These are phyloP conservation scores for Phenganax marumi DNA, from an alignment of 92 coral and sea anemone genomes.

Conservation along the genomic window DNA sequence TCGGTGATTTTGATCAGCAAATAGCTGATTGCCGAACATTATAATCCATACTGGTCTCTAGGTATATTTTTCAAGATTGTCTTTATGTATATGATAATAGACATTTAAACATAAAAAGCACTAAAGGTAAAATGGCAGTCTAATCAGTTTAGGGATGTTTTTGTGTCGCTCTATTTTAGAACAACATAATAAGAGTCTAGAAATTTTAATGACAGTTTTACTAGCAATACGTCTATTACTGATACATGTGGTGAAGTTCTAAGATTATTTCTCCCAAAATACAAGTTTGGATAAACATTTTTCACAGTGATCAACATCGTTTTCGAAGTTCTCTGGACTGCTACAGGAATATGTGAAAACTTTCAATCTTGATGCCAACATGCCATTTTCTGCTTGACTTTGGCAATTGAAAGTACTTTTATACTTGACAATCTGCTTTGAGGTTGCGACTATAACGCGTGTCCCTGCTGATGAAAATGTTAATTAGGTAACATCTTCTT, in stretches of 20 bases:
- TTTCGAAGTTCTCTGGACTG: slow-evolving; percentile 29
- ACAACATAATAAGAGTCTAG: not conserved
- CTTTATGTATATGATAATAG: too few species aligned
- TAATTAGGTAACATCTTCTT: too few species aligned
- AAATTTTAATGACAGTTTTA: not conserved
- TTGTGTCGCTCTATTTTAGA: too few species aligned
- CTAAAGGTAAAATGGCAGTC: too few species aligned
- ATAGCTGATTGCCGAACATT: too few species aligned
- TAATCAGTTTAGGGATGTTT: too few species aligned
- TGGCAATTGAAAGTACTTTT: not conserved
- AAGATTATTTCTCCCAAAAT: slow-evolving; percentile 20
- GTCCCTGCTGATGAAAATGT: slow-evolving; percentile 19
- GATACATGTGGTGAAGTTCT: too few species aligned
- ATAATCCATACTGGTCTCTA: too few species aligned
- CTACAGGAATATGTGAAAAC: slow-evolving; percentile 19
- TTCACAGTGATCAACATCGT: slow-evolving; percentile 18
- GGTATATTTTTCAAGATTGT: too few species aligned
- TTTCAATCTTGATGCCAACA: slow-evolving; percentile 50
- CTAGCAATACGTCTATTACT: too few species aligned
- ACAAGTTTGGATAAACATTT: slow-evolving; percentile 38
- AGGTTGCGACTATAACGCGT: slow-evolving; percentile 35
- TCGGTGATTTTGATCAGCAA: too few species aligned
- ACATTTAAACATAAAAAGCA: too few species aligned
- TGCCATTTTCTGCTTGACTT: slow-evolving; percentile 40
- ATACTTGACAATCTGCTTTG: slow-evolving; percentile 2